A percentile compares a stretch with the other conserved stretches of the same genome.
Evolutionary conservation across 64 coral and sea anemone species (phyloP).

Genomic region (Hydrozoanthus tunicans): DNA sequence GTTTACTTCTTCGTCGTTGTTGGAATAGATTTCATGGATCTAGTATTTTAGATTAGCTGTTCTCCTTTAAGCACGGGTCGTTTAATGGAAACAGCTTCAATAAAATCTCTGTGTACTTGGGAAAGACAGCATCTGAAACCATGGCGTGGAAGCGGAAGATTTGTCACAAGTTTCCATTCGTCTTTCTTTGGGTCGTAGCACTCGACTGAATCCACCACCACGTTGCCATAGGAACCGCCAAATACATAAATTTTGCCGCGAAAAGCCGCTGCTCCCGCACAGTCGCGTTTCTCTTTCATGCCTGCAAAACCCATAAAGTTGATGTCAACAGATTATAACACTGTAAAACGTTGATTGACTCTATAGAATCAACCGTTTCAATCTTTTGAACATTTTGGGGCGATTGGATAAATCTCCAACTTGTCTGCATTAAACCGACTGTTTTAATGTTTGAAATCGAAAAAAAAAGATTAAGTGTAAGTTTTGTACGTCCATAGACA

Average conservation of each 20-base stretch:
- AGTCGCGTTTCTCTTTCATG: slow-evolving; percentile 84
- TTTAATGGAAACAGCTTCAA: slow-evolving; percentile 43
- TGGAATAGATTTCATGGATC: no score
- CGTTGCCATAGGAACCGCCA: slow-evolving; percentile 92
- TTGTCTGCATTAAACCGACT: no score
- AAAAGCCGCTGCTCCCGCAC: slow-evolving; percentile 65
- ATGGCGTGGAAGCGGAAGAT: slow-evolving; percentile 79
- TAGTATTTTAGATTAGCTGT: slow-evolving; percentile 16
- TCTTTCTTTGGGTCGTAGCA: slow-evolving; percentile 74
- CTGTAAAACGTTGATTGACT: no score
- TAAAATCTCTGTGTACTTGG: slow-evolving; percentile 68
- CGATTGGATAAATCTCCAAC: no score
- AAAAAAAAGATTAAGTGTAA: no score
- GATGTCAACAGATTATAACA: background rate
- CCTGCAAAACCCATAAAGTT: slow-evolving; percentile 39
- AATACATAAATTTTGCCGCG: slow-evolving; percentile 90
- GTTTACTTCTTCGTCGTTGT: no score
- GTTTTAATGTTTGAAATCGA: no score
- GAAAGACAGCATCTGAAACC: slow-evolving; percentile 73
- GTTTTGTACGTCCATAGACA: no score
- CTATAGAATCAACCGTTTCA: no score
- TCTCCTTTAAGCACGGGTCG: slow-evolving; percentile 4
- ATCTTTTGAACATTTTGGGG: no score
- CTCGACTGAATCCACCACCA: slow-evolving; percentile 85
- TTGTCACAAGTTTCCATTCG: slow-evolving; percentile 77